Evolutionary conservation across 2,888 invertebrate species (phyloP), one percentile per base, ranked within the genome.

Genomic region (Laothoe populi): DNA sequence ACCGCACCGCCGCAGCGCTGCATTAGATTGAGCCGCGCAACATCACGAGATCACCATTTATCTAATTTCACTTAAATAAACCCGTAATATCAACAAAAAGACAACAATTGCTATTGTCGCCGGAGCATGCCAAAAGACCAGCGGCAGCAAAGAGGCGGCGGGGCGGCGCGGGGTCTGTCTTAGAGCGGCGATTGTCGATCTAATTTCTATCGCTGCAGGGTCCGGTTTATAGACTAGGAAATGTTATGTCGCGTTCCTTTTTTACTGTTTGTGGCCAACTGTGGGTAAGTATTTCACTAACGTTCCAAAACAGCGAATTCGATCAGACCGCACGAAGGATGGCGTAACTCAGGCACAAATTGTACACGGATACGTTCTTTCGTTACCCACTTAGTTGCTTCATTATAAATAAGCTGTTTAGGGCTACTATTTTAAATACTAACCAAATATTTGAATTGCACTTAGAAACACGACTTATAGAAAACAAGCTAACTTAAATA

Each of bases 31-130:
- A 90, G 83, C 83, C 83, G 84, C 78, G 79, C 81, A 83, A 87
- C 86, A 86, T 85, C 74, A 81, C 80, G 87, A 87, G 86, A 86
- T 89, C 87, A 87, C 89, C 90, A 90, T 93, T 93, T 93, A 93
- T 92, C 89, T 84, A 90, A 91, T 92, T 93, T 91, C 92, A 86
- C 90, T 91, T 90, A 91, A 91, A 91, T 90, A 90, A 90, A 90
- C 87, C 86, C 79, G 90, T 87, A 87, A 89, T 90, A 84, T 89
- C 81, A 82, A 86, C 87, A 92, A 91, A 91, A 91, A 88, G 87
- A 87, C 82, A 78, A 88, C 83, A 78, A 81, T 75, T 68, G 72
- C 73, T 65, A 73, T 78, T 85, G 83, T 79, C 82, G 79, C 70
- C 79, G 77, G 72, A 81, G 78, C 83, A 79, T 78, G 83, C 75